A percentile compares a stretch with the other conserved stretches of the same genome.
Evolutionary conservation across 35 echinoderm and acorn worm species (phyloP).

Genomic region (Apostichopus parvimensis): DNA sequence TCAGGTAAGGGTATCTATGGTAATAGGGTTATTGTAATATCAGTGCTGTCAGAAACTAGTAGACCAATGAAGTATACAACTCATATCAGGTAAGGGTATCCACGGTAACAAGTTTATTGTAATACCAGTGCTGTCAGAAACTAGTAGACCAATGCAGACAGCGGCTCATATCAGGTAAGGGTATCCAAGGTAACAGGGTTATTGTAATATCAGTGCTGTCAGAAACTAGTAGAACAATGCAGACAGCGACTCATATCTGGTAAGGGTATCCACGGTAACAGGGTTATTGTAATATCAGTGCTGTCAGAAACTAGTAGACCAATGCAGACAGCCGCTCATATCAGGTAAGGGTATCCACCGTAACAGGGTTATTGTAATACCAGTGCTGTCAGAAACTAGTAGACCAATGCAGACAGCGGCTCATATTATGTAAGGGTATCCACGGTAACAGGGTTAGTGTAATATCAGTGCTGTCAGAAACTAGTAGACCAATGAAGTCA

Average conservation of each 20-base stretch:
- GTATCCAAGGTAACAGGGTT: too few relatives aligned
- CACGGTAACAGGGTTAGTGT: background rate
- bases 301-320: background rate
- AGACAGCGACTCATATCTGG: background rate
- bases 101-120: background rate
- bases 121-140: background rate
- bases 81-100: background rate
- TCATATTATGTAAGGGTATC: constrained; percentile 69
- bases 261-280: too few relatives aligned
- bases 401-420: constrained; percentile 53
- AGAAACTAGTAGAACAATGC: background rate
- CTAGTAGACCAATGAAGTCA: background rate
- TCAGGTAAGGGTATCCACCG: too few relatives aligned
- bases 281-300: background rate
- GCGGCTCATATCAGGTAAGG: background rate
- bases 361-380: background rate
- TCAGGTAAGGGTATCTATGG: constrained; percentile 55
- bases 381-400: background rate
- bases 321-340: background rate
- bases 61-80: background rate
- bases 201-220: background rate
- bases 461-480: background rate
- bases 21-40: background rate
- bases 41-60: background rate
- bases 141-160: background rate